These are phyloP conservation scores for Hippopotamus amphibius DNA, from an alignment of 2,113 vertebrate genomes.

Conservation along the genomic window DNA sequence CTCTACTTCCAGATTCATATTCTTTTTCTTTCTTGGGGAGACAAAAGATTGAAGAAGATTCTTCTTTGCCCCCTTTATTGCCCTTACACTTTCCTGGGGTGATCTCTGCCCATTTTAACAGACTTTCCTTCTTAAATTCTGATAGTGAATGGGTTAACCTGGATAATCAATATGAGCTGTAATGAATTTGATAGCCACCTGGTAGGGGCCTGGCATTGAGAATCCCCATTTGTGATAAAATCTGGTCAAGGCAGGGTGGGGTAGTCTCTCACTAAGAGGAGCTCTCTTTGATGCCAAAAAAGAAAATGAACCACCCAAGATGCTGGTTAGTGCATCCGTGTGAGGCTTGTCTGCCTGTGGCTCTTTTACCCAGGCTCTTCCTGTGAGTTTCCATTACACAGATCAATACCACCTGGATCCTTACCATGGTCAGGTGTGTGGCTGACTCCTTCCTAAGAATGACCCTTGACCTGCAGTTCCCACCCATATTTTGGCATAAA, in stretches of 20 bases:
- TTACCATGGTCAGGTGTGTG: background rate
- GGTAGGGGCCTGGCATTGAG: background rate
- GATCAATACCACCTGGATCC: background rate
- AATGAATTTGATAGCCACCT: background rate
- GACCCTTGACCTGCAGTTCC: background rate
- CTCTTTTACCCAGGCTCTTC: background rate
- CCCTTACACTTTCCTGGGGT: background rate
- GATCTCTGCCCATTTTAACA: background rate
- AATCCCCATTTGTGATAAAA: background rate
- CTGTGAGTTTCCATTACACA: background rate
- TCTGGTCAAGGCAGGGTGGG: background rate
- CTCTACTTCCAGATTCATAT: background rate
- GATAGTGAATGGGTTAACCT: background rate
- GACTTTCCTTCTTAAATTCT: constrained; percentile 38
- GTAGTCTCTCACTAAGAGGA: background rate
- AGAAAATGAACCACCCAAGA: background rate
- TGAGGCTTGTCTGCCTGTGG: background rate
- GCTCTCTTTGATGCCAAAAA: background rate
- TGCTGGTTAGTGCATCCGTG: background rate
- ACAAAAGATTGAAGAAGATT: background rate
- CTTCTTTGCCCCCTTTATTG: background rate
- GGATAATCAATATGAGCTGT: background rate
- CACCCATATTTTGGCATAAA: background rate
- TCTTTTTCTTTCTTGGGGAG: background rate
- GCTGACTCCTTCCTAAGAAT: constrained; percentile 18